Conservation (phyloP, 2,888 invertebrate genomes). For the Carterocephalus palaemon region DNA sequence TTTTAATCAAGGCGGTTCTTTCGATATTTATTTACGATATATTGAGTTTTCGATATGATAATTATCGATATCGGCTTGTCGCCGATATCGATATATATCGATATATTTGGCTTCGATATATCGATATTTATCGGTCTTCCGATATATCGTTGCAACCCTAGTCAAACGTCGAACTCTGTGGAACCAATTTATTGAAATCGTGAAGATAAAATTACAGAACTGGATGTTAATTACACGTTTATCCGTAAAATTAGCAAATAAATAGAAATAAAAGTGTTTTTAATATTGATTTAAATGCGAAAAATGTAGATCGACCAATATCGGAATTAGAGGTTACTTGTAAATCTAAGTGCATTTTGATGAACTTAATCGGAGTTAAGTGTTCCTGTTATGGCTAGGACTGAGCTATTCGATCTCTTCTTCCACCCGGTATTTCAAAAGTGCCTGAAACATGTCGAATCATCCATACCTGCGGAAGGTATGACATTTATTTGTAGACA, state of each 20-base stretch:
- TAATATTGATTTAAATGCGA: conserved; percentile 25
- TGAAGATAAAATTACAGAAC: conserved; percentile 8
- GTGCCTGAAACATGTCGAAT: conserved; percentile 73
- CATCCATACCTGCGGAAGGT: conserved; percentile 62
- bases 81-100: too few relatives aligned
- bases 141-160: too few relatives aligned
- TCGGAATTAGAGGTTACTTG: conserved; percentile 66
- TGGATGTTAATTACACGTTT: conserved; percentile 29
- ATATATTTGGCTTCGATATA: too few relatives aligned
- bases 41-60: too few relatives aligned
- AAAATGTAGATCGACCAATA: conserved; percentile 45
- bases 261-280: conserved; percentile 27
- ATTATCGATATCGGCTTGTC: too few relatives aligned
- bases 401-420: conserved; percentile 75
- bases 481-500: conserved; percentile 29
- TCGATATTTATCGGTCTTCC: too few relatives aligned
- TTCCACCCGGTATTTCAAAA: conserved; percentile 78
- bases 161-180: too few relatives aligned
- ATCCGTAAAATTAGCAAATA: conserved; percentile 35
- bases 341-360: conserved; percentile 53
- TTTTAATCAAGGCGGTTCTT: too few relatives aligned
- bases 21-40: too few relatives aligned
- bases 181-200: too few relatives aligned
- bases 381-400: conserved; percentile 66
- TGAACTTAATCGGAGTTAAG: conserved; percentile 46